These are phyloP conservation scores for Crematogaster levior DNA, from an alignment of 2,888 invertebrate species.

Conservation along the genomic window DNA sequence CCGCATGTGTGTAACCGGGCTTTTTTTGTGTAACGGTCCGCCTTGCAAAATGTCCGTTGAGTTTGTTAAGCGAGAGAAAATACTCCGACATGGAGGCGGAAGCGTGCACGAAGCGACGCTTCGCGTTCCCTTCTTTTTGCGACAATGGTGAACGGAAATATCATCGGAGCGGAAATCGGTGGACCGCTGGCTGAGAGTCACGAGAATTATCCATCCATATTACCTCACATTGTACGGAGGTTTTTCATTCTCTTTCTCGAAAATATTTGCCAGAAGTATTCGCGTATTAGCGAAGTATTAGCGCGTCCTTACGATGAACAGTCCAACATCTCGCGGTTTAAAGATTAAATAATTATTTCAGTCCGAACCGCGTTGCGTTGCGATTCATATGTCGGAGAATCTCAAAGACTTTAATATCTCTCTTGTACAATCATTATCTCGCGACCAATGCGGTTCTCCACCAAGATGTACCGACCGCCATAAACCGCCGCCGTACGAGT, in stretches of 20 bases:
- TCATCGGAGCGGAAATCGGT: constrained; percentile 30
- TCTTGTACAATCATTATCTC: neutral
- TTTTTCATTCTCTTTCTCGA: neutral
- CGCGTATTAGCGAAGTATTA: no score
- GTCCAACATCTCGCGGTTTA: neutral
- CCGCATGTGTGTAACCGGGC: constrained; percentile 17
- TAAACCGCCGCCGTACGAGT: constrained; percentile 35
- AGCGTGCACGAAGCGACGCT: neutral
- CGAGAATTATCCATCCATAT: neutral
- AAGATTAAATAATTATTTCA: constrained; percentile 8
- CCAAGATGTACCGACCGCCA: constrained; percentile 35
- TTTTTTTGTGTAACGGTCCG: constrained; percentile 28
- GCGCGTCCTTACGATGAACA: neutral
- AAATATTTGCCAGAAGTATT: neutral
- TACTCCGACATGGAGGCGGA: neutral
- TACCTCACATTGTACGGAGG: no score
- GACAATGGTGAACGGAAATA: constrained; percentile 20
- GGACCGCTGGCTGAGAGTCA: neutral
- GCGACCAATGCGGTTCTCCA: constrained; percentile 11
- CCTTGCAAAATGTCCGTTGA: constrained; percentile 46
- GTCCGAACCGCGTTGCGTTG: neutral
- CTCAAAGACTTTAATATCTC: constrained; percentile 17
- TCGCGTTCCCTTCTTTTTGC: constrained; percentile 26
- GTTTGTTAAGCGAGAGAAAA: constrained; percentile 40
- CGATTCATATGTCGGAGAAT: neutral